These are phyloP conservation scores for Hipposideros armiger DNA, from an alignment of 2,113 vertebrate species.

Conservation along the genomic window DNA sequence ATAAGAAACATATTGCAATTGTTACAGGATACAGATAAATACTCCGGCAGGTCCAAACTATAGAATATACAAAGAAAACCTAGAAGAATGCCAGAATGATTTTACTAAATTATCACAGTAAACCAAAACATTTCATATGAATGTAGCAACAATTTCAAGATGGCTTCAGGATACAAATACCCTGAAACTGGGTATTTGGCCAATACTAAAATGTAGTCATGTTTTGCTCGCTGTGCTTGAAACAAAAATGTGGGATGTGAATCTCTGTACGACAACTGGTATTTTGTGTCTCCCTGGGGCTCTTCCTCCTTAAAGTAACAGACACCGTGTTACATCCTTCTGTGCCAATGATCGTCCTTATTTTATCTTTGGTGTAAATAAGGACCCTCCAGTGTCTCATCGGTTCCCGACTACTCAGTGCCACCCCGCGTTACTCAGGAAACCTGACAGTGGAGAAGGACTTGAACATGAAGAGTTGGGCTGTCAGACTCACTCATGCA, in stretches of 20 bases:
- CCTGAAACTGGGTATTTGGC: background rate
- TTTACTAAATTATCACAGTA: background rate
- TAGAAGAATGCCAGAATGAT: background rate
- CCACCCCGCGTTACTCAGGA: background rate
- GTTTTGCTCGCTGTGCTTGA: background rate
- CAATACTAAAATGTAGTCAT: background rate
- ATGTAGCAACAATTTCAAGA: background rate
- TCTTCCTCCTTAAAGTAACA: background rate
- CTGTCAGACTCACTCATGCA: background rate
- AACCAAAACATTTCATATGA: background rate
- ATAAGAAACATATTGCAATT: background rate
- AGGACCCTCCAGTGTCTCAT: background rate
- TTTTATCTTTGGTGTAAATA: background rate
- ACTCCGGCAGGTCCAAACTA: background rate
- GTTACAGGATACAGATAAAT: background rate
- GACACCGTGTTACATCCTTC: background rate
- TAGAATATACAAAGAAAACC: background rate
- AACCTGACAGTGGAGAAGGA: background rate
- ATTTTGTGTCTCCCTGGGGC: background rate
- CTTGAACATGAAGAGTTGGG: accelerated
- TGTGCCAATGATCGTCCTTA: background rate
- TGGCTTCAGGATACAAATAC: background rate
- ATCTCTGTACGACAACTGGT: background rate
- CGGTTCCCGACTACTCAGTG: background rate
- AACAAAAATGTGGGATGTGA: background rate